These are phyloP conservation scores for Ellobius talpinus DNA, from an alignment of 2,113 vertebrate species.

Conservation along the genomic window DNA sequence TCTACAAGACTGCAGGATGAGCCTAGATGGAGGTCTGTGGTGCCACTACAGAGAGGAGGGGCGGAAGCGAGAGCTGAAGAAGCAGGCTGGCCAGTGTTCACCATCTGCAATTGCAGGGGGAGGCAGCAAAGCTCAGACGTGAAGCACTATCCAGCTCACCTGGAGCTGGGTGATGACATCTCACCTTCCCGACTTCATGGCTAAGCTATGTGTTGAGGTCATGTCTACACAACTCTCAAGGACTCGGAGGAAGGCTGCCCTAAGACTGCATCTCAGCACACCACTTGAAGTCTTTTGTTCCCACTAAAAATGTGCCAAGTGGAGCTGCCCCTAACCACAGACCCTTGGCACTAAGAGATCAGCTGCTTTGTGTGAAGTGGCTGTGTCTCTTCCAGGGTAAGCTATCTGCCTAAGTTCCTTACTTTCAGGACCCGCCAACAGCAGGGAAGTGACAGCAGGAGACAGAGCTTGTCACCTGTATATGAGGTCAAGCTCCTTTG, in stretches of 20 bases:
- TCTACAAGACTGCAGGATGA: neutral
- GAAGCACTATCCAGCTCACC: neutral
- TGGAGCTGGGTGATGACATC: neutral
- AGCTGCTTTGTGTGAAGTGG: neutral
- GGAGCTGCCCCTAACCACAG: neutral
- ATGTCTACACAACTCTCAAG: neutral
- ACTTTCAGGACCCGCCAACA: neutral
- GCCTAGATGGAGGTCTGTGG: neutral
- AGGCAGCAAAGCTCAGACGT: neutral
- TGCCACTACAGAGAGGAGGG: neutral
- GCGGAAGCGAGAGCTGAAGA: neutral
- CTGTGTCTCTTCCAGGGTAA: neutral
- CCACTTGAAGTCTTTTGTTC: neutral
- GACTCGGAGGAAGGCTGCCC: neutral
- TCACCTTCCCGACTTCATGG: neutral
- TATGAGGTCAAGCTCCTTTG: neutral
- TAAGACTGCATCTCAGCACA: neutral
- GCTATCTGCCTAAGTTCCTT: neutral
- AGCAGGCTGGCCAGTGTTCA: neutral
- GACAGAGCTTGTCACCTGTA: too few relatives aligned
- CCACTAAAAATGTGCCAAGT: neutral
- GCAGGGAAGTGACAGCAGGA: neutral
- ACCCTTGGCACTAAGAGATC: neutral
- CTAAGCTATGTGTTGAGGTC: slow-evolving; percentile 26
- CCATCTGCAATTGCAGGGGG: neutral